Evolutionary conservation across 2,888 invertebrate species (phyloP), one percentile per base, ranked within the genome.

Genomic region (Tolmerus cingulatus): DNA sequence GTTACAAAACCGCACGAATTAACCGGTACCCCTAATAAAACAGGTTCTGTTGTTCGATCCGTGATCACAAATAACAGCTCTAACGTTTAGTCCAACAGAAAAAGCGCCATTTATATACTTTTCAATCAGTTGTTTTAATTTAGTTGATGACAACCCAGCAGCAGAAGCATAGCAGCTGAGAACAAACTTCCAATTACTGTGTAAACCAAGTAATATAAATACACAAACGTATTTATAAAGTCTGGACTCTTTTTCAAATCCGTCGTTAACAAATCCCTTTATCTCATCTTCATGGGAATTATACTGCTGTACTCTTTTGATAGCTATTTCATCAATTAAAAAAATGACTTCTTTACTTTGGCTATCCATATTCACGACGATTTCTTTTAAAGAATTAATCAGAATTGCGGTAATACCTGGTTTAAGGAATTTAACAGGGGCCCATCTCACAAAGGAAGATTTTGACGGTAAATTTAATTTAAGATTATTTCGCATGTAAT

Each of bases 251-350:
- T 77, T 30, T 79, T 87, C 27, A 34, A 12, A n/a, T 19, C 78
- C 87, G 19, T 87, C 87, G 19, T 87, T 86, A 34, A 57, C 78
- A 78, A 87, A 87, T 16, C n/a, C n/a, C n/a, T n/a, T n/a, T n/a
- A n/a, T n/a, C n/a, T n/a, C n/a, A n/a, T n/a, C n/a, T n/a, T n/a
- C n/a, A n/a, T n/a, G n/a, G n/a, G n/a, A n/a, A n/a, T n/a, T n/a
- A n/a, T n/a, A n/a, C n/a, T n/a, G n/a, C n/a, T n/a, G n/a, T n/a
- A n/a, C n/a, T n/a, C n/a, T n/a, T n/a, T n/a, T n/a, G n/a, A n/a
- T n/a, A n/a, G 77, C 43, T 27, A 84, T 84, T 57, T 88, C 84
- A 40, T 88, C 87, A 84, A 84, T 79, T 34, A 88, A 74, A 51
- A 88, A 81, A n/a, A 78, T 40, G 34, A 74, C 84, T 23, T 84